phyloP scores from a whole-genome alignment of 1,140 invertebrate species.

The Limonius californicus region DNA sequence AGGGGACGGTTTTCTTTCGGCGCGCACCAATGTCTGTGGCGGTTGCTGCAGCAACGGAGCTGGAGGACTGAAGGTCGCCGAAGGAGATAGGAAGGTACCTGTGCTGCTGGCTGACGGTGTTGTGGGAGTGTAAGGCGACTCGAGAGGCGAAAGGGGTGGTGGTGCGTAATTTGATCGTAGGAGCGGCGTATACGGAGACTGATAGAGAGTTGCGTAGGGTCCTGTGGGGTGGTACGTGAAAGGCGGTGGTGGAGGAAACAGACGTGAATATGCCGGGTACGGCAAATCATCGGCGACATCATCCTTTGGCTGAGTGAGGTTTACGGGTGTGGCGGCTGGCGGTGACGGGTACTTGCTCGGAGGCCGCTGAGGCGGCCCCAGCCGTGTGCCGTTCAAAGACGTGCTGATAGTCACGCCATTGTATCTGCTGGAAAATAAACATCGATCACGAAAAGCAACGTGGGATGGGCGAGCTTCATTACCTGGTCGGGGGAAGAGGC shows the following conservation, averaged over 20 bases:
- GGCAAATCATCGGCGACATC: slow-evolving; percentile 35
- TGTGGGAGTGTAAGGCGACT: slow-evolving; percentile 39
- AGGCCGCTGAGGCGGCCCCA: slow-evolving; percentile 35
- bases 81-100: slow-evolving; percentile 41
- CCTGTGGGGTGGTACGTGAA: slow-evolving; percentile 5
- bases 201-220: slow-evolving; percentile 35
- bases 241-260: slow-evolving; percentile 25
- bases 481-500: slow-evolving; percentile 38
- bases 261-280: slow-evolving; percentile 28
- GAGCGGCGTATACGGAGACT: slow-evolving; percentile 35
- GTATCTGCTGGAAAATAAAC: slow-evolving; percentile 29
- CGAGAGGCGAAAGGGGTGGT: slow-evolving; percentile 40
- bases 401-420: slow-evolving; percentile 40
- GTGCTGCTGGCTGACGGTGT: slow-evolving; percentile 37
- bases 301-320: slow-evolving; percentile 41
- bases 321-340: slow-evolving; percentile 40
- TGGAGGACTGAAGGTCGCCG: slow-evolving; percentile 38
- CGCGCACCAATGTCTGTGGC: slow-evolving; percentile 28
- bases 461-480: slow-evolving; percentile 12
- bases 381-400: slow-evolving; percentile 40
- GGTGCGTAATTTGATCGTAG: slow-evolving; percentile 34
- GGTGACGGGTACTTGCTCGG: slow-evolving; percentile 41
- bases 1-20: slow-evolving; percentile 28
- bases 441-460: background rate
- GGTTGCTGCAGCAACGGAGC: slow-evolving; percentile 29